Percentiles rank a stretch among this genome's conserved stretches.
phyloP scores from a whole-genome alignment of 2,797 vertebrate species.

The Lagodon rhomboides region DNA sequence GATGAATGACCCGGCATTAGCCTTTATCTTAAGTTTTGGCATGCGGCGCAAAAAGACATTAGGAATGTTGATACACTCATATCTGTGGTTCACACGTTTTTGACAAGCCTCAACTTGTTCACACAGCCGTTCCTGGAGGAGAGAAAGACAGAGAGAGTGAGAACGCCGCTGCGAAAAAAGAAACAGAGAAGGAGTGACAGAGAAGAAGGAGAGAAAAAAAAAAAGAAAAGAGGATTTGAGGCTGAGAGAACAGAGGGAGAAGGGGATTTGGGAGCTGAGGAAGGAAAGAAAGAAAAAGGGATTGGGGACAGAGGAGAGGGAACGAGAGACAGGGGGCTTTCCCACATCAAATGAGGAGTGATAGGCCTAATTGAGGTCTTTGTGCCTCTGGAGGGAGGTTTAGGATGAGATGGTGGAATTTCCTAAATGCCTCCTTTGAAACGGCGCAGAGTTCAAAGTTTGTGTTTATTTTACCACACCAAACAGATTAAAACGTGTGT shows the following conservation, averaged over 20 bases:
- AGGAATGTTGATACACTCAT: conserved; percentile 87
- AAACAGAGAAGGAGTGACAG: conserved; percentile 62
- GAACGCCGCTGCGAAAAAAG: conserved; percentile 64
- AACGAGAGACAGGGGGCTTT: conserved; percentile 83
- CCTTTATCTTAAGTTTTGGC: conserved; percentile 86
- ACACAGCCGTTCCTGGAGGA: conserved; percentile 69
- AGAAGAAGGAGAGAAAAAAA: conserved; percentile 46
- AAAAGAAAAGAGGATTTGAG: conserved; percentile 80
- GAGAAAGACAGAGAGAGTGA: conserved; percentile 64
- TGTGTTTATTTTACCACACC: conserved; percentile 83
- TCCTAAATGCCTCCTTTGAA: conserved; percentile 86
- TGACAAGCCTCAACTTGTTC: conserved; percentile 83
- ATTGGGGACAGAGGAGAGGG: conserved; percentile 76
- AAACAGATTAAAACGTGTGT: conserved; percentile 78
- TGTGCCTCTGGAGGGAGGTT: conserved; percentile 86
- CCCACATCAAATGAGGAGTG: conserved; percentile 88
- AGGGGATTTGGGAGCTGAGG: conserved; percentile 79
- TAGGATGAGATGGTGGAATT: conserved; percentile 88
- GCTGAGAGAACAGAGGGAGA: conserved; percentile 72
- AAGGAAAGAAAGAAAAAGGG: conserved; percentile 70
- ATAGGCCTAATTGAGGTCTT: conserved; percentile 87
- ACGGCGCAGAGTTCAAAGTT: conserved; percentile 84
- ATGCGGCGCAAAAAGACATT: conserved; percentile 83
- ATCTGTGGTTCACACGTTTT: conserved; percentile 85
- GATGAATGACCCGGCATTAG: conserved; percentile 81